Evolutionary conservation across 2,113 vertebrate species (phyloP), one percentile per base, ranked within the genome.

Genomic region (Ciconia maguari): DNA sequence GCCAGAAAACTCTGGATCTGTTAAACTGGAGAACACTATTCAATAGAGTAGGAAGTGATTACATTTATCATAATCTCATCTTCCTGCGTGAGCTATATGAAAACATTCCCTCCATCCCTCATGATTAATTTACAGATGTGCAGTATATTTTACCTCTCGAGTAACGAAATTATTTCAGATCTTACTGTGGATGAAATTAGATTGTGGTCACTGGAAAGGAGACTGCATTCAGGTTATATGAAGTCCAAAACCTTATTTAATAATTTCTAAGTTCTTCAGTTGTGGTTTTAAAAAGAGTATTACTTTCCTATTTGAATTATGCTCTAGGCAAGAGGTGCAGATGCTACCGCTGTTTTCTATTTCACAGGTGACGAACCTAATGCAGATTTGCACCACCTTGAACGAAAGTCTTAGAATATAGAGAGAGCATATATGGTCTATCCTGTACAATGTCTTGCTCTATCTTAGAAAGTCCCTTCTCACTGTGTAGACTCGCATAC

Each of bases 111-210:
- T 87, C 55, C n/a, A 51, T 81, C 20, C 69, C 42, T 65, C 6
- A 3, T 49, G 44, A 79, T 72, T 82, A 84, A 72, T 79, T 84
- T 90, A 74, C 65, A 93, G 44, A 85, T 80, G 36, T 76, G 81
- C 52, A 76, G 64, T 90, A 49, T 95, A 76, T 85, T 93, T 94
- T 69, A 91, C 12, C 21, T 76, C 69, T 76, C 74, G 55, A 93
- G 70, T 94, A 96, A 80, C 52, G 1, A 71, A 82, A 87, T 93
- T 94, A 69, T 87, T 94, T 93, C 52, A 83, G 52, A 65, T 54
- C 11, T 94, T 83, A 69, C 41, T 46, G 41, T 87, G 44, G 57
- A 55, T 85, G 16, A 90, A 91, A 93, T 91, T 80, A 76, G 62
- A 80, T 69, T 90, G 54, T 62, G 54, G 29, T 91, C 62, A 75